A percentile compares a stretch with the other conserved stretches of the same genome.
Evolutionary conservation across 2,888 invertebrate genomes (phyloP).

Genomic region (Smittia sp.): DNA sequence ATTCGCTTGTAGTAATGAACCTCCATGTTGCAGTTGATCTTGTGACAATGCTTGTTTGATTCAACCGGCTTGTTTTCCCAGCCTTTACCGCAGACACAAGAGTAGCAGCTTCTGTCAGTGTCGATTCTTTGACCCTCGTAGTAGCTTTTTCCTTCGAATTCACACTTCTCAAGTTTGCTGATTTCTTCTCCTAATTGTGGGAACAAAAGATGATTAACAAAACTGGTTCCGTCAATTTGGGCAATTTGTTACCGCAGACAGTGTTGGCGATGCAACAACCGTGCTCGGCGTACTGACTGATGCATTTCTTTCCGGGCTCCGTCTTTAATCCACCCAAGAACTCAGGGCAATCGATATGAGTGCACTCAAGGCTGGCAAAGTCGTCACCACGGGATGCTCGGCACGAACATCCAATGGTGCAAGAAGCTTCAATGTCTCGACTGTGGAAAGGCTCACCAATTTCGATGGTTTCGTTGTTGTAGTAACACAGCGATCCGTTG

Average conservation of each 20-base stretch:
- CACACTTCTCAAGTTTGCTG: not conserved
- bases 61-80: constrained; percentile 26
- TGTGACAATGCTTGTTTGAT: constrained; percentile 23
- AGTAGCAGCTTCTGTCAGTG: not conserved
- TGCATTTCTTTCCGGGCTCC: not conserved
- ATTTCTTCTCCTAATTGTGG: not conserved
- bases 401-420: constrained; percentile 26
- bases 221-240: not conserved
- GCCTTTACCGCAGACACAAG: not conserved
- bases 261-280: not conserved
- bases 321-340: constrained; percentile 14
- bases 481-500: not conserved
- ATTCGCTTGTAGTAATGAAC: not conserved
- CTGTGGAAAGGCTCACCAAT: not conserved
- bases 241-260: constrained; percentile 32
- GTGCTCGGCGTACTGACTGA: not conserved
- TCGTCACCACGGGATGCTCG: not conserved
- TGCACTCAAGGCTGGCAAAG: not conserved
- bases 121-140: constrained; percentile 31
- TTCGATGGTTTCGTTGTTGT: not conserved
- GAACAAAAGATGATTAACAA: not conserved
- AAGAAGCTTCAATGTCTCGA: not conserved
- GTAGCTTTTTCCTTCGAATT: not conserved
- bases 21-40: constrained; percentile 26
- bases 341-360: constrained; percentile 35